Conservation (phyloP, 1,140 invertebrate species). For the Lepidotrigona ventralis region DNA sequence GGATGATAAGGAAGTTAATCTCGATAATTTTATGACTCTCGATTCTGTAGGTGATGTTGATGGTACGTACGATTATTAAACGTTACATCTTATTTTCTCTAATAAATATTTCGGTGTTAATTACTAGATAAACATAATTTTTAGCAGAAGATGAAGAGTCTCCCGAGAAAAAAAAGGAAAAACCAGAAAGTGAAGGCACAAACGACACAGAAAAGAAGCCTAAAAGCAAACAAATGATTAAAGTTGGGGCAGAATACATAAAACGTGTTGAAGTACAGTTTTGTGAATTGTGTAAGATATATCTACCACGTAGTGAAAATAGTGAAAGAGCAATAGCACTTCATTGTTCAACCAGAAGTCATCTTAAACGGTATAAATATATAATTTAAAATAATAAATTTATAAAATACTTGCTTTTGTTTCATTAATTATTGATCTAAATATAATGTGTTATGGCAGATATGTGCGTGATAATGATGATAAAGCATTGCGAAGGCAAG, state of each 20-base stretch:
- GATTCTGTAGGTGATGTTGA: conserved; percentile 92
- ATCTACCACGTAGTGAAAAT: conserved; percentile 84
- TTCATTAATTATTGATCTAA: background rate
- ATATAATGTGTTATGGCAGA: conserved; percentile 53
- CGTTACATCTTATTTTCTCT: background rate
- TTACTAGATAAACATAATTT: conserved; percentile 37
- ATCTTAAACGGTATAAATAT: conserved; percentile 83
- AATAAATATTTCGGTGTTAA: background rate
- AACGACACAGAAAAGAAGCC: conserved; percentile 77
- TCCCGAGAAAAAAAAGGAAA: conserved; percentile 81
- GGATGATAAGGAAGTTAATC: conserved; percentile 87
- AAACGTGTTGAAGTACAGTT: conserved; percentile 86
- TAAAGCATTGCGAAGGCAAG: conserved; percentile 84
- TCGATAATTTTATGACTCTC: conserved; percentile 91
- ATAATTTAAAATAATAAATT: background rate
- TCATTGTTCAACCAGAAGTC: conserved; percentile 86
- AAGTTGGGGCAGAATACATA: conserved; percentile 88
- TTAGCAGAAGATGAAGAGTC: conserved; percentile 83
- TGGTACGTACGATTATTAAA: conserved; percentile 77
- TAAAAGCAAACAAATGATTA: conserved; percentile 85
- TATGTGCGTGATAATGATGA: conserved; percentile 88
- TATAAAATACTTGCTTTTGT: background rate
- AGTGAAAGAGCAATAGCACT: conserved; percentile 83
- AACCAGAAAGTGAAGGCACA: conserved; percentile 74
- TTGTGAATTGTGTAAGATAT: conserved; percentile 88